Conservation (phyloP, 2,113 vertebrate species). For the Sclerurus mexicanus region DNA sequence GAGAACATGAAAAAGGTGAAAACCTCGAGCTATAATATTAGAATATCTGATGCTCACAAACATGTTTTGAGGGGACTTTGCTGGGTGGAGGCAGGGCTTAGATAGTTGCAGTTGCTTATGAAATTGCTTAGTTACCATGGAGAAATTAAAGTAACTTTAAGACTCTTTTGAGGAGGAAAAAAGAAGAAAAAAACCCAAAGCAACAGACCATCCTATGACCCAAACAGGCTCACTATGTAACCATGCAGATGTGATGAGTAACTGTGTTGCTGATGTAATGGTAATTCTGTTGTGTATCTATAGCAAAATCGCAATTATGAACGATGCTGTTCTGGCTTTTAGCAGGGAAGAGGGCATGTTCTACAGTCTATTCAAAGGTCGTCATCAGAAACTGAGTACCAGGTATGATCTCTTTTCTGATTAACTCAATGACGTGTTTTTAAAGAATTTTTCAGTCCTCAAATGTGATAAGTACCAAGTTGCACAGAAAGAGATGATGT, state of each 20-base stretch:
- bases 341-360: not conserved
- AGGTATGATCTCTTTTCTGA: not conserved
- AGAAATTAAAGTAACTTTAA: not conserved
- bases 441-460: not conserved
- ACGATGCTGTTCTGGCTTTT: not conserved
- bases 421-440: not conserved
- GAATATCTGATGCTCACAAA: not conserved
- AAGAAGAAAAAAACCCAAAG: not conserved
- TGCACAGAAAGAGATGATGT: not conserved
- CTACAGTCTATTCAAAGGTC: conserved; percentile 28
- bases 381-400: not conserved
- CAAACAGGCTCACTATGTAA: not conserved
- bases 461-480: not conserved
- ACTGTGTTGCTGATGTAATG: not conserved
- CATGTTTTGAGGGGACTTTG: not conserved
- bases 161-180: accelerated
- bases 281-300: not conserved
- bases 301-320: not conserved
- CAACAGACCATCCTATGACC: not conserved
- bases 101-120: not conserved
- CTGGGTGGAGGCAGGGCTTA: not conserved
- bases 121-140: not conserved
- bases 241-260: not conserved
- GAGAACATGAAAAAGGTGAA: conserved; percentile 52
- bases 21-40: not conserved